These are phyloP conservation scores for Zapornia atra DNA, from an alignment of 2,113 vertebrate species.

Conservation along the genomic window DNA sequence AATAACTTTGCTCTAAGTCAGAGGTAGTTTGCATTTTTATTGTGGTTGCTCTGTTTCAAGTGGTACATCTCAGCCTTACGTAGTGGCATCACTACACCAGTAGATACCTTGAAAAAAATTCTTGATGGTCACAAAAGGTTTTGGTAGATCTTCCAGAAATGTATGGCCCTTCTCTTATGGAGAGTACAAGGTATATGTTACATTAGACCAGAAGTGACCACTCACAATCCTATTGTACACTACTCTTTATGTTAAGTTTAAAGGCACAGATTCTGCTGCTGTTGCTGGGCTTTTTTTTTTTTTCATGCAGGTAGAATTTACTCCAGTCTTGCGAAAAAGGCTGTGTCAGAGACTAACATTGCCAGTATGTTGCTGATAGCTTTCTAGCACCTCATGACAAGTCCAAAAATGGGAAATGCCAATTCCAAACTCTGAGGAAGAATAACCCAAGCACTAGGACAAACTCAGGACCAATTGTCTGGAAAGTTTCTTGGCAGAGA, in stretches of 20 bases:
- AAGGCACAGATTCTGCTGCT: background rate
- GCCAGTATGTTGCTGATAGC: background rate
- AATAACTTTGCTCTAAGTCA: background rate
- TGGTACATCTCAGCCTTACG: background rate
- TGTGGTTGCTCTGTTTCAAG: background rate
- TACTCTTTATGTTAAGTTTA: background rate
- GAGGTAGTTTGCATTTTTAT: background rate
- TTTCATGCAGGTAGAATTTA: background rate
- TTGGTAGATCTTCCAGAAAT: background rate
- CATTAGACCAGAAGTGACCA: background rate
- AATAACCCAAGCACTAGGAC: background rate
- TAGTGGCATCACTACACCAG: rapidly evolving
- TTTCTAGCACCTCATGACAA: background rate
- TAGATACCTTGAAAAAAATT: background rate
- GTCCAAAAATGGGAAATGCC: background rate
- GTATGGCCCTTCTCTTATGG: background rate
- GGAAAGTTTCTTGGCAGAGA: background rate
- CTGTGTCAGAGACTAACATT: background rate
- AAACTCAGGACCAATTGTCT: background rate
- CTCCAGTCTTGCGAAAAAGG: background rate
- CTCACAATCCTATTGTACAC: background rate
- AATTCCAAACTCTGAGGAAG: background rate
- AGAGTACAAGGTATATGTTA: background rate
- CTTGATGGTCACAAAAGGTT: background rate
- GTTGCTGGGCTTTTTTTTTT: background rate